Evolutionary conservation across 2,888 invertebrate species (phyloP).

Genomic region (Nomada flava): DNA sequence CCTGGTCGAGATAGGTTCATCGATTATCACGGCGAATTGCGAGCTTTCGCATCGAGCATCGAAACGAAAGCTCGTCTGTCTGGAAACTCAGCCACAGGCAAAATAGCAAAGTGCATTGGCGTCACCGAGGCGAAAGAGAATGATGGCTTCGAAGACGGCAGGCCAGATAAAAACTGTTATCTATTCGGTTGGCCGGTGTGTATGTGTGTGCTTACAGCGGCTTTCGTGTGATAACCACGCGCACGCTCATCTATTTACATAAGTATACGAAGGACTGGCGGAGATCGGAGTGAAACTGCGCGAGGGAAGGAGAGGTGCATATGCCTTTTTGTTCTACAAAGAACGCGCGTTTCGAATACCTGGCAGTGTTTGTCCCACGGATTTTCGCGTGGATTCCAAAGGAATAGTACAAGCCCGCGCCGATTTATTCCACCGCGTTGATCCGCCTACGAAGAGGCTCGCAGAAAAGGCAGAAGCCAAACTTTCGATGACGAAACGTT

Average conservation of each 20-base stretch:
- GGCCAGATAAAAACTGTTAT: conserved; percentile 64
- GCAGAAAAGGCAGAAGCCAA: neutral
- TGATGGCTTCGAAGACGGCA: conserved; percentile 45
- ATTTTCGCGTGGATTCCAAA: neutral
- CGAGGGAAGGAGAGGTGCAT: conserved; percentile 20
- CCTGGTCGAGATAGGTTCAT: neutral
- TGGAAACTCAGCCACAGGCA: conserved; percentile 28
- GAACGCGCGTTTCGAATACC: neutral
- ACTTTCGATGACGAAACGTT: neutral
- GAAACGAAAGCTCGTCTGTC: conserved; percentile 1
- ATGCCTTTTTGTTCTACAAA: conserved; percentile 1
- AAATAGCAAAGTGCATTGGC: conserved; percentile 50
- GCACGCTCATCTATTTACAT: conserved; percentile 64
- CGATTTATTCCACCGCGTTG: too few species aligned
- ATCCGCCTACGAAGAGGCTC: neutral
- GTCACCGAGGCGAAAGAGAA: conserved; percentile 41
- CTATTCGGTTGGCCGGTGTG: conserved; percentile 56
- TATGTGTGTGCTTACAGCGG: conserved; percentile 63
- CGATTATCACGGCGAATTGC: neutral
- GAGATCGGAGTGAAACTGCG: conserved; percentile 9
- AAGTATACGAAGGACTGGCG: conserved; percentile 46
- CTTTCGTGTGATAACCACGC: conserved; percentile 64
- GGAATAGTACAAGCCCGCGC: neutral
- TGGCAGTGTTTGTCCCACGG: neutral
- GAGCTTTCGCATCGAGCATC: neutral